Conservation (phyloP, 2,113 vertebrate species). For the Pantherophis guttatus region DNA sequence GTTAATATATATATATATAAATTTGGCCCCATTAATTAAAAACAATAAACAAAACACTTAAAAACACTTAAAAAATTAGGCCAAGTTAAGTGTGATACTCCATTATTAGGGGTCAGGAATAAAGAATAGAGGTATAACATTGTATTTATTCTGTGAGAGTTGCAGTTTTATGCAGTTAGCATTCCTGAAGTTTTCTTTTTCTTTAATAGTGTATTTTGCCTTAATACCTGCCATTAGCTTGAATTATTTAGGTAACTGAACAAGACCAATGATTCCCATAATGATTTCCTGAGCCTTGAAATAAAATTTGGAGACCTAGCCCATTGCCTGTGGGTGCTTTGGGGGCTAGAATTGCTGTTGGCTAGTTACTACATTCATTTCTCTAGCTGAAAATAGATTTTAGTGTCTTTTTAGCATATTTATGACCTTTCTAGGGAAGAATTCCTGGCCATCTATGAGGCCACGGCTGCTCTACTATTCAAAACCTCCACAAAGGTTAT, state of each 20-base stretch:
- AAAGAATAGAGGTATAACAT: background rate
- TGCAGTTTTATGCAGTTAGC: conserved; percentile 31
- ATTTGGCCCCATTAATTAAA: too few species aligned
- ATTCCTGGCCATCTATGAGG: conserved; percentile 34
- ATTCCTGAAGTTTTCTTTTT: conserved; percentile 43
- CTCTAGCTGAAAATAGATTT: conserved; percentile 53
- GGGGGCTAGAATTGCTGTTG: conserved; percentile 55
- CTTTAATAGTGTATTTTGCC: conserved; percentile 64
- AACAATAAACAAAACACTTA: too few species aligned
- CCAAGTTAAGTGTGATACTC: background rate
- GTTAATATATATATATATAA: too few species aligned
- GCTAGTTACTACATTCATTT: conserved; percentile 42
- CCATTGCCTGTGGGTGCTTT: conserved; percentile 33
- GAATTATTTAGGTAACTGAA: conserved; percentile 74
- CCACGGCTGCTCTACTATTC: conserved; percentile 1
- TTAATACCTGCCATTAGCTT: conserved; percentile 70
- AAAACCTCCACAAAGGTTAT: conserved; percentile 17
- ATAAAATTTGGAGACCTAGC: conserved; percentile 54
- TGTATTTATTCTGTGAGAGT: conserved; percentile 46
- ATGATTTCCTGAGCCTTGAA: conserved; percentile 58
- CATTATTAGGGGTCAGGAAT: conserved; percentile 32
- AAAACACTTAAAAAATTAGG: too few species aligned
- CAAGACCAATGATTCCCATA: conserved; percentile 65
- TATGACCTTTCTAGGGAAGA: conserved; percentile 45
- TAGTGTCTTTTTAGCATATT: conserved; percentile 35